Base-by-base conservation (phyloP, 2,888 invertebrate genomes). In the Drosophila barbarae region DNA sequence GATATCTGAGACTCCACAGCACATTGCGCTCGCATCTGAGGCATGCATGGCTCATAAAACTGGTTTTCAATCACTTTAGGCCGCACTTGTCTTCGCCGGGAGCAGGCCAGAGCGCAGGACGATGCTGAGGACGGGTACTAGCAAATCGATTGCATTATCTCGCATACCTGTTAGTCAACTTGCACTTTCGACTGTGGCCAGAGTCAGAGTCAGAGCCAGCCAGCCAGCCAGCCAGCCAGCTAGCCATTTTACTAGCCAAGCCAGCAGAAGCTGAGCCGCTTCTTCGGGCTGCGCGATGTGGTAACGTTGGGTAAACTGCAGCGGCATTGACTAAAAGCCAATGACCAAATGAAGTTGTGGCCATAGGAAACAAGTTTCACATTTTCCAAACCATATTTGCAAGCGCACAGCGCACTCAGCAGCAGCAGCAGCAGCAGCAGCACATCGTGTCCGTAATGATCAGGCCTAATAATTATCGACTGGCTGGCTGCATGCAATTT, bases 101-200 rank as follows among this genome's bases (percentile, higher is more conserved):
- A 54, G 36, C 57, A 44, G 42, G 23, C 59, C 41, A 41, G n/a
- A 21, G 21, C 38, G 50, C 55, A 34, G 36, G 34, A 50, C 42
- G 47, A 15, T 26, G 23, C 26, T 9, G 44, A 13, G n/a, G 42
- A 32, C 51, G 54, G 21, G 44, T 47, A 34, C 52, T 52, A 41
- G 66, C 36, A 76, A 84, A 84, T 82, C 85, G 74, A 84, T 82
- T 82, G 76, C 82, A 71, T 70, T 82, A 67, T 69, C 79, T 68
- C 53, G 69, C 65, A 75, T 68, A 69, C 69, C 71, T 38, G 63
- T 64, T 63, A 64, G 65, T 63, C 67, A 66, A 82, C 79, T 78
- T 79, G 83, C 79, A 84, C 79, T 79, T 79, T 79, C 79, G 54
- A 77, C 65, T 53, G 51, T 23, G 13, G 44, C 34, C 34, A 47